phyloP scores from a whole-genome alignment of 2,888 invertebrate genomes.

The Xiphydria camelus region DNA sequence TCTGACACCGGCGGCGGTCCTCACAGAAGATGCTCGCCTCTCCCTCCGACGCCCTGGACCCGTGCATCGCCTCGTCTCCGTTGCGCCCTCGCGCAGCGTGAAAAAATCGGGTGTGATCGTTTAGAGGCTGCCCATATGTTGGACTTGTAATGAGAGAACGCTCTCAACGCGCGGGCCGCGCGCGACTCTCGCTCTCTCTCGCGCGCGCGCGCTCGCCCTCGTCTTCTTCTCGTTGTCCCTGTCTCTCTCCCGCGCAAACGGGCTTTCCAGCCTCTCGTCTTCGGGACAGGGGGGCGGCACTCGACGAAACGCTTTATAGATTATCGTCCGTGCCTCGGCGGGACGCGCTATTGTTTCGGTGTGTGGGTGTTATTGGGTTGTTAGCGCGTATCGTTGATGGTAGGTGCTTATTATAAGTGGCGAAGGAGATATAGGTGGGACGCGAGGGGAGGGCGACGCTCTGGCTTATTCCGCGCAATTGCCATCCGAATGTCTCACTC shows the following conservation, averaged over 20 bases:
- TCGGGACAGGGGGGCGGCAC: conserved; percentile 39
- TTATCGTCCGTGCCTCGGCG: conserved; percentile 31
- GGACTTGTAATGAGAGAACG: conserved; percentile 48
- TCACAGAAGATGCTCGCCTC: conserved; percentile 29
- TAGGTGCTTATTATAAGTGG: too few relatives aligned
- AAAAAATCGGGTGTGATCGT: conserved; percentile 38
- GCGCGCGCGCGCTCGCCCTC: conserved; percentile 10
- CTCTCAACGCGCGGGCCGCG: conserved; percentile 5
- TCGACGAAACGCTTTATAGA: conserved; percentile 50
- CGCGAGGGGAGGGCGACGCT: too few relatives aligned
- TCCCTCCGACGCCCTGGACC: conserved; percentile 16
- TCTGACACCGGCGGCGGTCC: conserved; percentile 46
- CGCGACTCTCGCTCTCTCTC: conserved; percentile 11
- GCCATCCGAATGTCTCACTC: too few relatives aligned
- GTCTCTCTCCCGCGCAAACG: conserved; percentile 11
- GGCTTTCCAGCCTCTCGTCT: conserved; percentile 5
- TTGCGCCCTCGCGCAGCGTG: neutral
- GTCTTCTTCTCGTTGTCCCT: too few relatives aligned
- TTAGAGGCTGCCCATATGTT: conserved; percentile 47
- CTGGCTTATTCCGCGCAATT: too few relatives aligned
- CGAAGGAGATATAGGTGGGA: too few relatives aligned
- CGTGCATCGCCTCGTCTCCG: conserved; percentile 3
- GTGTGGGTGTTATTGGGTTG: conserved; percentile 8
- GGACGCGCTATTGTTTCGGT: conserved; percentile 32
- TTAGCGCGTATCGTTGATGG: conserved; percentile 6